phyloP scores from a whole-genome alignment of 2,797 vertebrate genomes.

The Cyprinodon diabolis region DNA sequence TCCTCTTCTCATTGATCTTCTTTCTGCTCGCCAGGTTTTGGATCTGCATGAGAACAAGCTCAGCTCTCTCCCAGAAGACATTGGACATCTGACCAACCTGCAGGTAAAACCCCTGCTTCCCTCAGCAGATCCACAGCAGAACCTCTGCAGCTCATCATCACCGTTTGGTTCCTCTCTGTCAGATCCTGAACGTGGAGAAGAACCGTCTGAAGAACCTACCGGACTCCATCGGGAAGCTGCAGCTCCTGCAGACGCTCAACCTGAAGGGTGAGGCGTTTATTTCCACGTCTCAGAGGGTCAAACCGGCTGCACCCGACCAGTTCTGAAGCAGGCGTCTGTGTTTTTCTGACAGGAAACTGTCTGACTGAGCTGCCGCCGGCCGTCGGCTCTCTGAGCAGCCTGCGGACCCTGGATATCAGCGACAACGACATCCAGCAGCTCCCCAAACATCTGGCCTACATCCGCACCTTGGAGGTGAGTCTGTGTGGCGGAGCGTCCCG shows the following conservation, averaged over 20 bases:
- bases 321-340: not conserved
- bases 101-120: constrained; percentile 79
- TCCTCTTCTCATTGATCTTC: not conserved
- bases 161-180: constrained; percentile 12
- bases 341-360: constrained; percentile 81
- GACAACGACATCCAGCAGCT: constrained; percentile 84
- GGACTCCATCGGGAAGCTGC: constrained; percentile 83
- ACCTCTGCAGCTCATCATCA: not conserved
- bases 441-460: constrained; percentile 81
- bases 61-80: constrained; percentile 84
- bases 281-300: not conserved
- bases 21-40: constrained; percentile 83
- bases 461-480: constrained; percentile 86
- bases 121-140: not conserved
- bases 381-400: constrained; percentile 80
- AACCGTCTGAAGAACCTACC: constrained; percentile 88
- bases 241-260: constrained; percentile 89
- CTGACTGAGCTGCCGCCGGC: constrained; percentile 83
- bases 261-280: constrained; percentile 83
- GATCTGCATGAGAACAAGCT: constrained; percentile 94
- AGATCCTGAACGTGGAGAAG: constrained; percentile 93
- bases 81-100: constrained; percentile 85
- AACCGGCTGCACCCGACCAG: not conserved
- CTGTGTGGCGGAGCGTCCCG: not conserved
- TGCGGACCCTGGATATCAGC: constrained; percentile 87